phyloP scores from a whole-genome alignment of 2,888 invertebrate genomes.

The Ceriagrion tenellum region DNA sequence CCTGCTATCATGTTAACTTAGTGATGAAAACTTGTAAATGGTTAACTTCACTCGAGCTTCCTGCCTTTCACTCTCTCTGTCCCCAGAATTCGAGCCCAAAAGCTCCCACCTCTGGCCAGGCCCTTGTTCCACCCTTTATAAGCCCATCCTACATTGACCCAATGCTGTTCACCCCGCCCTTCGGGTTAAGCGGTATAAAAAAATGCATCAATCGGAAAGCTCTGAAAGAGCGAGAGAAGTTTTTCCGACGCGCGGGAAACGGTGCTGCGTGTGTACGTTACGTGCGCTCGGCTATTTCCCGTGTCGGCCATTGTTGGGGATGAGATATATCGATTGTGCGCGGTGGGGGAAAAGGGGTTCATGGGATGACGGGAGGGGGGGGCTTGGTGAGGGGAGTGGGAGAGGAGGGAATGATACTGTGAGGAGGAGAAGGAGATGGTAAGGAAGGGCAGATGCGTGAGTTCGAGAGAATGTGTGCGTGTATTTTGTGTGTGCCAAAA shows the following conservation, averaged over 20 bases:
- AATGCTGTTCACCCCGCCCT: not conserved
- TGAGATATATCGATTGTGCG: constrained; percentile 5
- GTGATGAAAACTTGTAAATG: too few relatives aligned
- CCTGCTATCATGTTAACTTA: too few relatives aligned
- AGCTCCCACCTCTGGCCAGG: not conserved
- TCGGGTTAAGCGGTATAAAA: not conserved
- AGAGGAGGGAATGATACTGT: not conserved
- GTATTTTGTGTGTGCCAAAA: too few relatives aligned
- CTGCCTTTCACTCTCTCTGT: not conserved
- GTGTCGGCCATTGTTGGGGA: constrained; percentile 38
- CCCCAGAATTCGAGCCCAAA: not conserved
- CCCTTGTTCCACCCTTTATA: not conserved
- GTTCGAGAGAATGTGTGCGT: not conserved
- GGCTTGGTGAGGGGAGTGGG: too few relatives aligned
- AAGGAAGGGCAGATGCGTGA: not conserved
- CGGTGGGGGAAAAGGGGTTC: not conserved
- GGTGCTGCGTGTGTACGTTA: not conserved
- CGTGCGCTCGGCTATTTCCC: not conserved
- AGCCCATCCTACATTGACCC: not conserved
- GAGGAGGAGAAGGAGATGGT: not conserved
- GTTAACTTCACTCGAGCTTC: not conserved
- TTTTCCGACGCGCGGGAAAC: not conserved
- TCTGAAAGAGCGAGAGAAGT: constrained; percentile 9
- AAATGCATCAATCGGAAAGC: not conserved
- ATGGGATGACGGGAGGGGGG: not conserved